Evolutionary conservation across 2,888 invertebrate genomes (phyloP).

Genomic region (Drosophila tripunctata): DNA sequence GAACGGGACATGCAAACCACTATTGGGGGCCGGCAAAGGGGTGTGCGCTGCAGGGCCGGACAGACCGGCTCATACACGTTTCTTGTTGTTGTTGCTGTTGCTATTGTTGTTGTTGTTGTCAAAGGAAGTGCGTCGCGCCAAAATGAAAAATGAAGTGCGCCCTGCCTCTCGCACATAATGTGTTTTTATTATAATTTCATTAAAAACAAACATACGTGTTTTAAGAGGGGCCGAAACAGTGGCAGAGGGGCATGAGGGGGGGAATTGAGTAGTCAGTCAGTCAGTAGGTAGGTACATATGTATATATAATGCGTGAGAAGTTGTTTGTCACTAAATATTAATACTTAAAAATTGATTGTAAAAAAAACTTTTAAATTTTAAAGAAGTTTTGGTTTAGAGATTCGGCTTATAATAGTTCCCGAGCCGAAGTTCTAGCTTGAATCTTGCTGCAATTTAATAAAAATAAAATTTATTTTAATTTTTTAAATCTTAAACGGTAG

Average conservation of each 20-base stretch:
- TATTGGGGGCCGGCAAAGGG: background rate
- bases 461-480: too few relatives aligned
- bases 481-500: too few relatives aligned
- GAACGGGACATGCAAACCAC: constrained; percentile 29
- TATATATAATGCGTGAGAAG: constrained; percentile 10
- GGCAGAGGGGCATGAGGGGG: background rate
- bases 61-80: constrained; percentile 32
- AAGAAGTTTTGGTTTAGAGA: too few relatives aligned
- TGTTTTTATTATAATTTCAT: constrained; percentile 71
- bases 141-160: constrained; percentile 80
- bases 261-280: too few relatives aligned
- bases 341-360: too few relatives aligned
- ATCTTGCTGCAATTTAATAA: too few relatives aligned
- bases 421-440: too few relatives aligned
- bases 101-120: constrained; percentile 28
- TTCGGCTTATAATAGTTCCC: too few relatives aligned
- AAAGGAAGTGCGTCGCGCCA: constrained; percentile 72
- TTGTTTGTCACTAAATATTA: too few relatives aligned
- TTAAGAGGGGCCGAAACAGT: background rate
- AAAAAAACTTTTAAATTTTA: too few relatives aligned
- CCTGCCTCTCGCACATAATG: constrained; percentile 49
- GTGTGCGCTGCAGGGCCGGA: constrained; percentile 14
- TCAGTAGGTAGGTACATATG: too few relatives aligned
- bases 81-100: background rate
- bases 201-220: constrained; percentile 32